These are phyloP conservation scores for Apomyelois bistriatella DNA, from an alignment of 2,888 invertebrate genomes.

Conservation along the genomic window DNA sequence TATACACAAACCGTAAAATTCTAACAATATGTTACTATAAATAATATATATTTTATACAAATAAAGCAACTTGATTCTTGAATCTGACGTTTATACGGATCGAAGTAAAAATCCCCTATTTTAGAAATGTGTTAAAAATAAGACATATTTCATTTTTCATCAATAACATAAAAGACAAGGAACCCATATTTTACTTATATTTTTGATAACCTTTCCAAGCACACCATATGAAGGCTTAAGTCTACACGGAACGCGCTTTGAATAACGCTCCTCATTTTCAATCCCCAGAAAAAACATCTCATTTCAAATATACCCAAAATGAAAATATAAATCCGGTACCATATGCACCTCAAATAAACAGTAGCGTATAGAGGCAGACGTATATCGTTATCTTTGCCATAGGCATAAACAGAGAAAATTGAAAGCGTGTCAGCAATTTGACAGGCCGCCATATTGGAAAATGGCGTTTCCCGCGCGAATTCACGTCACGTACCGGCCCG, in stretches of 20 bases:
- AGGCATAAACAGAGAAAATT: constrained; percentile 14
- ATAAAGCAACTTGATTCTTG: too few relatives aligned
- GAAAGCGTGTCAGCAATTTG: constrained; percentile 23
- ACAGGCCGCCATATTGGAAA: constrained; percentile 30
- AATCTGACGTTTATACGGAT: too few relatives aligned
- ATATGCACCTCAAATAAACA: constrained; percentile 2
- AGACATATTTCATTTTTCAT: too few relatives aligned
- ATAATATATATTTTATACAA: too few relatives aligned
- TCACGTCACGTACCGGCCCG: constrained; percentile 24
- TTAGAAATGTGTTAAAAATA: too few relatives aligned
- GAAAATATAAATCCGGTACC: neutral
- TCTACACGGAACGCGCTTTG: neutral
- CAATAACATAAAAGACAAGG: too few relatives aligned
- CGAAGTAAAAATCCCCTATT: too few relatives aligned
- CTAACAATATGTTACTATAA: too few relatives aligned
- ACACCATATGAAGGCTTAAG: neutral
- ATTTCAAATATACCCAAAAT: neutral
- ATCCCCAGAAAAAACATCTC: neutral
- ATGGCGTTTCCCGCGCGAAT: constrained; percentile 24
- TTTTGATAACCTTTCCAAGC: too few relatives aligned
- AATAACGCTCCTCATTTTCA: neutral
- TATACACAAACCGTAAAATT: too few relatives aligned
- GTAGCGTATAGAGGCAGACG: neutral
- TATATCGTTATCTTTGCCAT: neutral
- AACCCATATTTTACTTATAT: too few relatives aligned